A percentile compares a stretch with the other conserved stretches of the same genome.
These are phyloP conservation scores for Xiphophorus birchmanni DNA, from an alignment of 2,797 vertebrate species.

Conservation along the genomic window DNA sequence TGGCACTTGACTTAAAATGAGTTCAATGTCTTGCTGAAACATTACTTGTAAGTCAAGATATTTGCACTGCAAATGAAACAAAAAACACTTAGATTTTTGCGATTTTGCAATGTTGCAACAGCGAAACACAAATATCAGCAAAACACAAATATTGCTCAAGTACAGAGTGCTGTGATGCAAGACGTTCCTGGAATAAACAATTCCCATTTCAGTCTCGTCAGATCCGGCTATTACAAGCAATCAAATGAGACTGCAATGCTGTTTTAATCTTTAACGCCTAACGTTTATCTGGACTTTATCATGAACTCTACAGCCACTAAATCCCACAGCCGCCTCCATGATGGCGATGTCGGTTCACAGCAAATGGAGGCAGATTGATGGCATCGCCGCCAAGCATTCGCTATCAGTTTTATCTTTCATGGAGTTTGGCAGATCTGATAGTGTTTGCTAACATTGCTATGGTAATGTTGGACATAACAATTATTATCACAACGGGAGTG, in stretches of 20 bases:
- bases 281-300: slow-evolving; percentile 42
- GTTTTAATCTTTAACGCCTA: slow-evolving; percentile 41
- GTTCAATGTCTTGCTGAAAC: too few relatives aligned
- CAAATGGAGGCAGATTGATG: slow-evolving; percentile 22
- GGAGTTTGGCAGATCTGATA: slow-evolving; percentile 39
- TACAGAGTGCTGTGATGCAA: slow-evolving; percentile 11
- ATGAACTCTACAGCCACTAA: slow-evolving; percentile 17
- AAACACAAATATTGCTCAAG: slow-evolving; percentile 10
- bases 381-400: slow-evolving; percentile 37
- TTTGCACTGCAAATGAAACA: too few relatives aligned
- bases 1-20: too few relatives aligned
- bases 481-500: slow-evolving; percentile 56
- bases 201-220: slow-evolving; percentile 28
- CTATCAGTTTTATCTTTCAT: slow-evolving; percentile 50
- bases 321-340: slow-evolving; percentile 15
- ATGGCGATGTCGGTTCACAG: background rate
- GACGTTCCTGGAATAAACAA: slow-evolving; percentile 29
- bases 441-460: slow-evolving; percentile 65
- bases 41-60: too few relatives aligned
- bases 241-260: slow-evolving; percentile 64
- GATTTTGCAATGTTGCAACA: background rate
- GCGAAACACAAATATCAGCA: background rate
- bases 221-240: slow-evolving; percentile 31
- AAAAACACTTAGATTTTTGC: too few relatives aligned
- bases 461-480: slow-evolving; percentile 67